Percentiles rank a stretch among this genome's conserved stretches.
Conservation (phyloP, 2,113 vertebrate species). For the Naja naja region DNA sequence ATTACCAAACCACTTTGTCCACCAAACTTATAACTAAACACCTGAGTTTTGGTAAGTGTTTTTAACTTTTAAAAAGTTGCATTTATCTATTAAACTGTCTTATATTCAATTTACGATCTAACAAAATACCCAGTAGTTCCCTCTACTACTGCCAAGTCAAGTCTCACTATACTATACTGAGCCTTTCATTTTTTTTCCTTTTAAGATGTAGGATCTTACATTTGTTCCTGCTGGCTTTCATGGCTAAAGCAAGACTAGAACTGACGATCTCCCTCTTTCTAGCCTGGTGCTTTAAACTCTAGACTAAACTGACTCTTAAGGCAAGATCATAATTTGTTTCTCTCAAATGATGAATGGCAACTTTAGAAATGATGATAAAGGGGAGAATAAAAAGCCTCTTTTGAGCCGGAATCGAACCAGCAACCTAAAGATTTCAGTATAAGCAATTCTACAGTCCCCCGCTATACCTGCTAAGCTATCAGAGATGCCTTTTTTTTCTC, state of each 20-base stretch:
- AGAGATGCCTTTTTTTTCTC: conserved; percentile 43
- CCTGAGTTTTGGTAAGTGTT: neutral
- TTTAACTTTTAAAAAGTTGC: neutral
- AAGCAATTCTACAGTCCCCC: conserved; percentile 80
- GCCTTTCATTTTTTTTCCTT: neutral
- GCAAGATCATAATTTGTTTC: neutral
- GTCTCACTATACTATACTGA: neutral
- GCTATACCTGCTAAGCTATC: conserved; percentile 95
- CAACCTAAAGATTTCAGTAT: conserved; percentile 85
- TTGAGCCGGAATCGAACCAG: conserved; percentile 93
- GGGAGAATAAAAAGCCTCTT: conserved; percentile 61
- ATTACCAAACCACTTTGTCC: neutral
- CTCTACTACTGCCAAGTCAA: neutral
- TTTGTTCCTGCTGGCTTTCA: neutral
- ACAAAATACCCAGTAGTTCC: neutral
- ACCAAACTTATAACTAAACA: neutral
- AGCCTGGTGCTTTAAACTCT: neutral
- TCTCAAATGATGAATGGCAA: neutral
- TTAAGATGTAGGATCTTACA: neutral
- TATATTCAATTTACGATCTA: neutral
- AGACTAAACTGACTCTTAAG: neutral
- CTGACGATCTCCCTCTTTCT: neutral
- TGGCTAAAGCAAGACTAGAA: neutral
- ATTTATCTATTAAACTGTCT: neutral
- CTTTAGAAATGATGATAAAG: neutral